These are phyloP conservation scores for Phoebastria nigripes DNA, from an alignment of 2,797 vertebrate species.

Conservation along the genomic window DNA sequence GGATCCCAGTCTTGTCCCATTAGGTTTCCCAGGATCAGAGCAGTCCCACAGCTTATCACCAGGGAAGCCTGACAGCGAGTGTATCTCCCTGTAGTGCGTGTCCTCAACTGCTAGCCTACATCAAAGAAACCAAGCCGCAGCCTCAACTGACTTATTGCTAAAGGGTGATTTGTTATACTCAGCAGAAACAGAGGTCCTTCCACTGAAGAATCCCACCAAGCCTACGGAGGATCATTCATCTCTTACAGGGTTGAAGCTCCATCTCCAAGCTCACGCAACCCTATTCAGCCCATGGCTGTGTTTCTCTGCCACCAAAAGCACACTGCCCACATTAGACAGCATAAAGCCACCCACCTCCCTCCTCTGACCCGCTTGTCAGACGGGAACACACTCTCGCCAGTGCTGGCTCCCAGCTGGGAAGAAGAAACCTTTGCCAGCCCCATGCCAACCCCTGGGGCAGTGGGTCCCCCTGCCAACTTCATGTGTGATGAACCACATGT, in stretches of 20 bases:
- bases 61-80: not conserved
- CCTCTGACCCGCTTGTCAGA: not conserved
- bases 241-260: not conserved
- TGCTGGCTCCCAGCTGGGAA: not conserved
- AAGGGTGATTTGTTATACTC: not conserved
- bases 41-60: not conserved
- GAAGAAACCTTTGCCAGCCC: not conserved
- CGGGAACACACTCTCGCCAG: not conserved
- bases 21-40: not conserved
- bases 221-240: not conserved
- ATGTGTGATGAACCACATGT: not conserved
- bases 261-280: not conserved
- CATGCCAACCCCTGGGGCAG: not conserved
- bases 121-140: not conserved
- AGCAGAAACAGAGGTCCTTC: not conserved
- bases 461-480: not conserved
- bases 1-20: not conserved
- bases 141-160: not conserved
- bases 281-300: rapidly evolving
- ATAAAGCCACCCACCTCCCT: not conserved
- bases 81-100: not conserved
- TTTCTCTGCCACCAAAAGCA: not conserved
- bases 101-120: not conserved
- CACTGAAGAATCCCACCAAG: not conserved
- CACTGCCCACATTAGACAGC: not conserved